Conservation (phyloP, 2,888 invertebrate genomes). For the Orthonychiurus folsomi region DNA sequence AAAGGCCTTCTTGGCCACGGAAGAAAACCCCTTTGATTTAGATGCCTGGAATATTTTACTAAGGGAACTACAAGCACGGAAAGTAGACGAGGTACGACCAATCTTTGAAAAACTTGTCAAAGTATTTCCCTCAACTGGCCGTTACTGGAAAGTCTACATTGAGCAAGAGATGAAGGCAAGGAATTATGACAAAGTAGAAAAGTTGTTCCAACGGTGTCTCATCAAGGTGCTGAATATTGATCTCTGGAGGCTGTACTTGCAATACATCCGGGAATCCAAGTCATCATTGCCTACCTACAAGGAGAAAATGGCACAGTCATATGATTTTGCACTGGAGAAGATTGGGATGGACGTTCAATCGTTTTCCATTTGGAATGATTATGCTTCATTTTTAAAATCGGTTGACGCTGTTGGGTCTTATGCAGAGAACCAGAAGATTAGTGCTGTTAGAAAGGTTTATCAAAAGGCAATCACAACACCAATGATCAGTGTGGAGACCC, state of each 20-base stretch:
- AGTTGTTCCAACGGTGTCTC: slow-evolving; percentile 95
- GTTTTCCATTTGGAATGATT: slow-evolving; percentile 95
- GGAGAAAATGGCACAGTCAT: slow-evolving; percentile 99
- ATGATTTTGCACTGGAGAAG: slow-evolving; percentile 97
- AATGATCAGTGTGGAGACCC: slow-evolving; percentile 89
- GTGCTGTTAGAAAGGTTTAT: slow-evolving; percentile 93
- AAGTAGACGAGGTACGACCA: slow-evolving; percentile 77
- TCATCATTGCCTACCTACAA: slow-evolving; percentile 84
- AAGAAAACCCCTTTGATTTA: slow-evolving; percentile 82
- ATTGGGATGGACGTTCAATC: slow-evolving; percentile 98
- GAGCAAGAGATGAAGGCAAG: slow-evolving; percentile 97
- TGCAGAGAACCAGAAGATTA: slow-evolving; percentile 98
- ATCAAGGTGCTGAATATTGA: slow-evolving; percentile 99
- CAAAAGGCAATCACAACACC: slow-evolving; percentile 94
- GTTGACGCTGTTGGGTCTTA: slow-evolving; percentile 97
- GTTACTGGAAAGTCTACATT: slow-evolving; percentile 98
- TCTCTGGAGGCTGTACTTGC: slow-evolving; percentile 93
- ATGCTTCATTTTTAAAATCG: slow-evolving; percentile 87
- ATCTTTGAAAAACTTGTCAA: slow-evolving; percentile 89
- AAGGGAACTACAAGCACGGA: slow-evolving; percentile 79
- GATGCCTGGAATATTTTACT: slow-evolving; percentile 97
- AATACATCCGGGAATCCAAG: slow-evolving; percentile 97
- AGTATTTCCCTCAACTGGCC: slow-evolving; percentile 90
- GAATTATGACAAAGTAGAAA: slow-evolving; percentile 97
- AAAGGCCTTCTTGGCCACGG: slow-evolving; percentile 73